Base-by-base conservation (phyloP, 1,140 invertebrate species). In the Orussus abietinus region DNA sequence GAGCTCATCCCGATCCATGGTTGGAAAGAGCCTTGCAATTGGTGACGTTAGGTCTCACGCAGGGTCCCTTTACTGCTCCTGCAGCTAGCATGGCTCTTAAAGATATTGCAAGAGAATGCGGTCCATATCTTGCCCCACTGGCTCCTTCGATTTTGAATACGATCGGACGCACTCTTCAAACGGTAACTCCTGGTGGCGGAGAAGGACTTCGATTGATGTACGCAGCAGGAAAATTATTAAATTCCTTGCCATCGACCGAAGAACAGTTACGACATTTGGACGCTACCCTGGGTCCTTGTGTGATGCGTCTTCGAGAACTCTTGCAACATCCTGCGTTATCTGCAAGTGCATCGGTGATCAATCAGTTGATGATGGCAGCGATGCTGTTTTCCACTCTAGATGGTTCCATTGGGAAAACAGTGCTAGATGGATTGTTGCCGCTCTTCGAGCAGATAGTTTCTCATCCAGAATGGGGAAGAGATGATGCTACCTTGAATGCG, bases 81-180 rank as follows among this genome's bases (percentile, higher is more conserved):
- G 77, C 82, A 37, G 89, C 91, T 0, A 92, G 90, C 7, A 81
- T 93, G 66, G 90, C 92, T 3, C 72, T 95, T 1, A 90, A 91
- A 59, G 90, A 93, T 52, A 78, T 95, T 14, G 83, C 85, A 2
- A 72, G 82, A 12, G 89, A 92, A 59, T 92, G 90, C 60, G 77
- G 80, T 42, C 60, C 77, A 4, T 78, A 82, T 57, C 72, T 95
- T 14, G 74, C 78, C 29, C 84, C 86, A 0, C 85, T 84, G 50
- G 84, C 86, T 0, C 79, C 65, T 1, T 57, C 64, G 5, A 61
- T 74, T 5, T 47, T 74, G 0, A 62, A 64, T 5, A 69, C 58
- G 0, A 66, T 72, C 2, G 62, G 63, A 9, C 55, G 43, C 4
- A 62, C 54, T 0, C 28, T 74, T 3, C 58, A 54, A 0, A 62